Base-by-base conservation (phyloP, 2,113 vertebrate species). In the Murina feae region DNA sequence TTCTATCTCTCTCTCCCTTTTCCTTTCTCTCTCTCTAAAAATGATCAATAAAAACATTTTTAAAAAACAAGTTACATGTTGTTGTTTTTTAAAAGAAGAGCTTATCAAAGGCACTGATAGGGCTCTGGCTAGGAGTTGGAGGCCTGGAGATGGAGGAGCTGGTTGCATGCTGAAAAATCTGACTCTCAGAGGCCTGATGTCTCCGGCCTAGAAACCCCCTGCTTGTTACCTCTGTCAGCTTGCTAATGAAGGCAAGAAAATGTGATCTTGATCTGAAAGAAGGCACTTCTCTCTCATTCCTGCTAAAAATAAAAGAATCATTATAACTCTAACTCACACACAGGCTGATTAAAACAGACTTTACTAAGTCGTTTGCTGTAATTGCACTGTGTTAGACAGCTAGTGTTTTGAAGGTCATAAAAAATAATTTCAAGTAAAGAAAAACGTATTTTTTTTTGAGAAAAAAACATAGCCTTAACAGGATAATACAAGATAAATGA, bases 231-330 rank as follows among this genome's bases (percentile, higher is more conserved):
- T 90, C 75, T 93, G 71, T 79, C 51, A 58, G 37, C 60, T 95
- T 90, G 80, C 63, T 91, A 88, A 93, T 55, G 39, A 68, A 87
- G 81, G 32, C 35, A 84, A 39, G 35, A 85, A 92, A 88, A 51
- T 42, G 6, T 32, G 53, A 78, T 44, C 35, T 37, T 63, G 35
- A 72, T 74, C 90, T 90, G 4, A 13, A 91, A 69, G 66, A 55
- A 88, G 23, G 14, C 39, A 11, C 35, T 75, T 49, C 5, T 81
- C 60, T 49, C 7, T 37, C 51, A 32, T 32, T 76, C 44, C 51
- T 80, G 37, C 71, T 85, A 91, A 95, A 96, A 91, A 95, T 66
- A 42, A 76, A 68, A 92, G 44, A 80, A 79, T 32, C 25, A 17
- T 2, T 83, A 13, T 47, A 53, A 60, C 44, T 30, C 32, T 83